Conservation (phyloP, 2,888 invertebrate species). For the Calameuta pallipes region DNA sequence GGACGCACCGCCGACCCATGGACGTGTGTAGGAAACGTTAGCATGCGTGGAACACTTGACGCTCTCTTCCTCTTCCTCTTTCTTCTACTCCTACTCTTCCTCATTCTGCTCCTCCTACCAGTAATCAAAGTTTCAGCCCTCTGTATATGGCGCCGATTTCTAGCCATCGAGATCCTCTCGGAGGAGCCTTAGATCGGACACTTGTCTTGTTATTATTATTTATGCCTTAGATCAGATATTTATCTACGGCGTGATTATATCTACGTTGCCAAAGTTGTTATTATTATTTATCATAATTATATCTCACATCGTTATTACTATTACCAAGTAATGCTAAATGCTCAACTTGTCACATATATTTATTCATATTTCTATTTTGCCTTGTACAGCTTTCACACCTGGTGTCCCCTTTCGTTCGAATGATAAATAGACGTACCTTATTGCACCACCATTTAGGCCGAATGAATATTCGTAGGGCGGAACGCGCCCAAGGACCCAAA, state of each 20-base stretch:
- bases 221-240: no score
- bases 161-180: background rate
- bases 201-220: background rate
- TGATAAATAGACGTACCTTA: background rate
- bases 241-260: no score
- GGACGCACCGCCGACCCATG: conserved; percentile 12
- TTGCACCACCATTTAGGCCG: background rate
- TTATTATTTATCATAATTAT: background rate
- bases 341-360: no score
- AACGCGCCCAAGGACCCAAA: background rate
- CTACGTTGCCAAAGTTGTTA: background rate
- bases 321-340: background rate
- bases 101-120: background rate
- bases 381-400: background rate
- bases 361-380: background rate
- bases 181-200: background rate
- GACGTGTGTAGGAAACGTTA: background rate
- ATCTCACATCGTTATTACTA: background rate
- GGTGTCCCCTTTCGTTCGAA: background rate
- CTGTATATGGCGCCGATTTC: background rate
- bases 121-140: background rate
- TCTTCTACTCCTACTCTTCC: background rate
- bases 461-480: conserved; percentile 2
- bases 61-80: background rate
- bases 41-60: background rate